Percentiles rank a stretch among this genome's conserved stretches.
Evolutionary conservation across 2,888 invertebrate species (phyloP).

Genomic region (Harpalus rufipes): DNA sequence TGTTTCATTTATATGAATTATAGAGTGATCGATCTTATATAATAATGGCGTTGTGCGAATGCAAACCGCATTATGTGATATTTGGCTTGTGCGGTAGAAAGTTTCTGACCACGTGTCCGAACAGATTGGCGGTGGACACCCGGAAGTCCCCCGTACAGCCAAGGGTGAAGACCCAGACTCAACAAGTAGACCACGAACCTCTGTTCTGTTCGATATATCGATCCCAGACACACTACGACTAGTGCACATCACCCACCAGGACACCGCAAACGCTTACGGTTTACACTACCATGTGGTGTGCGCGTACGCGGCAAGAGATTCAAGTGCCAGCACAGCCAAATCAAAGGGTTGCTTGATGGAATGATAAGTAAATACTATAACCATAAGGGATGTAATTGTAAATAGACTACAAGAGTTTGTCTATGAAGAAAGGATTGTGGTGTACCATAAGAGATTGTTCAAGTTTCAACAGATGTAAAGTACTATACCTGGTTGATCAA

Average conservation of each 20-base stretch:
- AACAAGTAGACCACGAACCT: conserved; percentile 76
- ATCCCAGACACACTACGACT: conserved; percentile 70
- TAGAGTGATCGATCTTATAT: background rate
- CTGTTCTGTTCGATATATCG: conserved; percentile 75
- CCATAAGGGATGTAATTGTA: background rate
- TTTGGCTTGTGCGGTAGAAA: background rate
- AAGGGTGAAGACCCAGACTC: conserved; percentile 70
- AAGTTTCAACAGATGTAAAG: background rate
- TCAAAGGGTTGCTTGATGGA: background rate
- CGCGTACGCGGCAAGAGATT: background rate
- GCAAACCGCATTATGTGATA: background rate
- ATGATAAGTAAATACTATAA: background rate
- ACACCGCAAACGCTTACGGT: conserved; percentile 7
- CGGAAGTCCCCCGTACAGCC: background rate
- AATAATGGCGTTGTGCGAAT: background rate
- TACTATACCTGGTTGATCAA: background rate
- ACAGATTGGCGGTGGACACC: conserved; percentile 43
- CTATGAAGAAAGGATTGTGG: background rate
- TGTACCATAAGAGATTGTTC: background rate
- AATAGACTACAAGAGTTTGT: background rate
- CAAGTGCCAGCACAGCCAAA: background rate
- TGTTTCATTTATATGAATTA: too few species aligned
- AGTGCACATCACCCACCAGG: conserved; percentile 14
- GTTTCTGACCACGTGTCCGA: conserved; percentile 36
- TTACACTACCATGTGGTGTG: background rate